Evolutionary conservation across 1,140 invertebrate species (phyloP).

Genomic region (Ylistrum balloti): DNA sequence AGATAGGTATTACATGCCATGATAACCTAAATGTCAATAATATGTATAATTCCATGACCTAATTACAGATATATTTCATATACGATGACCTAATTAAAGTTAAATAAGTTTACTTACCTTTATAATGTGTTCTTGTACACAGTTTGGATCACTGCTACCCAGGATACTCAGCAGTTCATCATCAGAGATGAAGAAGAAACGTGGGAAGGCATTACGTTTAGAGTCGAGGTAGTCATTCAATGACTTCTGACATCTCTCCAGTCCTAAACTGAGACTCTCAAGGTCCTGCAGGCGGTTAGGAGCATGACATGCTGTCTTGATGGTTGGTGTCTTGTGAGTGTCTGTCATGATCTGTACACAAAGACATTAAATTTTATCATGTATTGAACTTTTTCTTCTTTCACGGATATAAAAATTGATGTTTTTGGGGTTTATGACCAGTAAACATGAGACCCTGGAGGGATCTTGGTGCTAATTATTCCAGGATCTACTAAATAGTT

Average conservation of each 20-base stretch:
- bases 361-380: no score
- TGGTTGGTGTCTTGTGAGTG: constrained; percentile 89
- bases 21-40: no score
- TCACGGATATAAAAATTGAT: no score
- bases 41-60: no score
- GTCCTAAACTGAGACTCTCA: constrained; percentile 87
- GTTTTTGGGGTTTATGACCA: no score
- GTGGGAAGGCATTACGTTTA: constrained; percentile 92
- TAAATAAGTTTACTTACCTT: constrained; percentile 90
- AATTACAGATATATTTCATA: no score
- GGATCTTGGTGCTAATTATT: no score
- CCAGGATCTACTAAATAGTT: no score
- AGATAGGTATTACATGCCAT: no score
- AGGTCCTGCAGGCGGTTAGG: constrained; percentile 90
- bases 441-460: no score
- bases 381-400: no score
- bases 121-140: constrained; percentile 95
- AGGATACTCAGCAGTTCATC: constrained; percentile 94
- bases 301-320: constrained; percentile 89
- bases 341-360: constrained; percentile 90
- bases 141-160: constrained; percentile 90
- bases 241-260: constrained; percentile 95
- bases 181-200: constrained; percentile 96
- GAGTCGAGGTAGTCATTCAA: constrained; percentile 94
- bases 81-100: no score